Conservation (phyloP, 2,113 vertebrate genomes). For the Lipophrys pholis region DNA sequence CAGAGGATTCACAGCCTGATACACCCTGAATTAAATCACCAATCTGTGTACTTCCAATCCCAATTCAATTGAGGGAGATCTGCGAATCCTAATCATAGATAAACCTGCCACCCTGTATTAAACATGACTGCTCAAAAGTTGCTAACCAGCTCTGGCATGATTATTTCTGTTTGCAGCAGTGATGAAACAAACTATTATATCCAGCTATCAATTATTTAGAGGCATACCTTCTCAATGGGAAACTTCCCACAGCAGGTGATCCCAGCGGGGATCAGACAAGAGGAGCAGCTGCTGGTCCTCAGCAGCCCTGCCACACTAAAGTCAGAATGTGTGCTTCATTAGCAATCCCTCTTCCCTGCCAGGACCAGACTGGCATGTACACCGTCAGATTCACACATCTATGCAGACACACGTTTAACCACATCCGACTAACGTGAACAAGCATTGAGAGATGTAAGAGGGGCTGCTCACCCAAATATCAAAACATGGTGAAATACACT, state of each 20-base stretch:
- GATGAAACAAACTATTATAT: conserved; percentile 69
- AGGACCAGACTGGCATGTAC: conserved; percentile 25
- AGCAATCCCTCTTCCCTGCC: conserved; percentile 53
- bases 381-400: background rate
- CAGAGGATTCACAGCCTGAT: conserved; percentile 13
- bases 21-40: conserved; percentile 7
- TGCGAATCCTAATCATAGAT: too few species aligned
- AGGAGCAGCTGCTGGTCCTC: conserved; percentile 78
- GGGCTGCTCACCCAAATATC: background rate
- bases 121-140: conserved; percentile 5
- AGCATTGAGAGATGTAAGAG: background rate
- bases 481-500: background rate
- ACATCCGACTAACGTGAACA: background rate
- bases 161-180: conserved; percentile 32
- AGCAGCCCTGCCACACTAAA: conserved; percentile 43
- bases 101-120: background rate
- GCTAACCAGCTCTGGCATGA: conserved; percentile 9
- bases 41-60: conserved; percentile 22
- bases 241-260: conserved; percentile 70
- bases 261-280: conserved; percentile 80
- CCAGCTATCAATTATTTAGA: conserved; percentile 79
- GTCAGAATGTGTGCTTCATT: conserved; percentile 63
- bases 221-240: conserved; percentile 73
- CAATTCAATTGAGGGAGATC: background rate
- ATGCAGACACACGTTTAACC: background rate